phyloP scores from a whole-genome alignment of 2,797 vertebrate species.

The Prionace glauca region DNA sequence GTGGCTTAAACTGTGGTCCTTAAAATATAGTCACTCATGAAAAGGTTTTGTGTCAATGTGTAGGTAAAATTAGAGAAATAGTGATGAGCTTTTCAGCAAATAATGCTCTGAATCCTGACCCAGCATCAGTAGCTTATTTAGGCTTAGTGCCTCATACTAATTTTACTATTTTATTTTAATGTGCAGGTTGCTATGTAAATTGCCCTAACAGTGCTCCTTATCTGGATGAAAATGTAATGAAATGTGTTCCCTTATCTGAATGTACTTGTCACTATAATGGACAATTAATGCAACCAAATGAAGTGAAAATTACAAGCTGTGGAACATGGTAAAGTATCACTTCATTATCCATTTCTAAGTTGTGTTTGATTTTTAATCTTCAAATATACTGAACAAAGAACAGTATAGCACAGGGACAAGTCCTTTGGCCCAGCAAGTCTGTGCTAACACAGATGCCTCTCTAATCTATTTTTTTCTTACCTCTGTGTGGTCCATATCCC shows the following conservation, averaged over 20 bases:
- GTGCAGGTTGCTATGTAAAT: slow-evolving; percentile 71
- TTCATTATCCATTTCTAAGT: not conserved
- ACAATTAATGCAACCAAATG: slow-evolving; percentile 5
- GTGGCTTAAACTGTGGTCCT: not conserved
- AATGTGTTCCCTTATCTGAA: slow-evolving; percentile 57
- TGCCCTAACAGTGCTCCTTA: slow-evolving; percentile 62
- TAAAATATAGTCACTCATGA: not conserved
- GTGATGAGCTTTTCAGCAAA: not conserved
- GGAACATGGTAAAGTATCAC: slow-evolving; percentile 12
- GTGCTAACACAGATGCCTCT: too few species aligned
- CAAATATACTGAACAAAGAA: not conserved
- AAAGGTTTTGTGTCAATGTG: not conserved
- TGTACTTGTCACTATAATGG: slow-evolving; percentile 67
- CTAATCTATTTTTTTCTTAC: too few species aligned
- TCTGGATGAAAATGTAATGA: slow-evolving; percentile 66
- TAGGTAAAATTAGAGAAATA: not conserved
- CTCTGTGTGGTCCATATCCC: too few species aligned
- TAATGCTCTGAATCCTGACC: not conserved
- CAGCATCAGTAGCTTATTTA: not conserved
- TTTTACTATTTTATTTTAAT: not conserved
- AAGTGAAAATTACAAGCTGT: not conserved
- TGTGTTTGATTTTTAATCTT: not conserved
- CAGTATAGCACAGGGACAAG: too few species aligned
- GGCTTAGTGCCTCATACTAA: not conserved
- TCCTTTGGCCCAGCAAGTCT: too few species aligned